Conservation (phyloP, 2,888 invertebrate genomes). For the Perdita meconis region DNA sequence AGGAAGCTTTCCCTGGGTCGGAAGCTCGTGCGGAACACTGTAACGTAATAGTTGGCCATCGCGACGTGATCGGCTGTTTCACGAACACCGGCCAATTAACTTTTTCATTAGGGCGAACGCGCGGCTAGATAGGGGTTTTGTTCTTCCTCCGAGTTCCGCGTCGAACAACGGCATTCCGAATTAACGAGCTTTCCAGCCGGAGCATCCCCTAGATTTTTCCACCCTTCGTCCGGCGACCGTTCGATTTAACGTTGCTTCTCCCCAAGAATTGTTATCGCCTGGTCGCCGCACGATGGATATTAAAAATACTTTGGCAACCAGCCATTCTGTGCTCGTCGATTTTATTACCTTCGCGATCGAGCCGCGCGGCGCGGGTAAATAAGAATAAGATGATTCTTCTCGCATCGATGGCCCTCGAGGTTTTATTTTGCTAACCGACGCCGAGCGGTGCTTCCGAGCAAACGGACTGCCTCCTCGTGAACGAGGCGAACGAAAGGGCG, state of each 20-base stretch:
- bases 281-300: not conserved
- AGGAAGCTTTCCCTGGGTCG: slow-evolving; percentile 7
- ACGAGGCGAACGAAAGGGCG: slow-evolving; percentile 5
- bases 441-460: slow-evolving; percentile 6
- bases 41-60: slow-evolving; percentile 23
- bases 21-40: slow-evolving; percentile 4
- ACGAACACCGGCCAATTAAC: slow-evolving; percentile 64
- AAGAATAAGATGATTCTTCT: not conserved
- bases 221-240: slow-evolving; percentile 22
- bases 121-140: slow-evolving; percentile 49
- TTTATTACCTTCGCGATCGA: not conserved
- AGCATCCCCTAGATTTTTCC: slow-evolving; percentile 41
- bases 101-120: slow-evolving; percentile 64
- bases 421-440: not conserved
- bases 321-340: not conserved
- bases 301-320: not conserved
- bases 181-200: slow-evolving; percentile 54
- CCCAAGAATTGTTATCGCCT: not conserved
- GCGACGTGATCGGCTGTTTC: slow-evolving; percentile 45
- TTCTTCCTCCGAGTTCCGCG: slow-evolving; percentile 34
- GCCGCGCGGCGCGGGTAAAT: not conserved
- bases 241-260: slow-evolving; percentile 38
- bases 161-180: slow-evolving; percentile 57
- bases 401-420: slow-evolving; percentile 2
- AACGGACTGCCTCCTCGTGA: slow-evolving; percentile 16